Evolutionary conservation across 2,797 vertebrate species (phyloP).

Genomic region (Chrysocyon brachyurus): DNA sequence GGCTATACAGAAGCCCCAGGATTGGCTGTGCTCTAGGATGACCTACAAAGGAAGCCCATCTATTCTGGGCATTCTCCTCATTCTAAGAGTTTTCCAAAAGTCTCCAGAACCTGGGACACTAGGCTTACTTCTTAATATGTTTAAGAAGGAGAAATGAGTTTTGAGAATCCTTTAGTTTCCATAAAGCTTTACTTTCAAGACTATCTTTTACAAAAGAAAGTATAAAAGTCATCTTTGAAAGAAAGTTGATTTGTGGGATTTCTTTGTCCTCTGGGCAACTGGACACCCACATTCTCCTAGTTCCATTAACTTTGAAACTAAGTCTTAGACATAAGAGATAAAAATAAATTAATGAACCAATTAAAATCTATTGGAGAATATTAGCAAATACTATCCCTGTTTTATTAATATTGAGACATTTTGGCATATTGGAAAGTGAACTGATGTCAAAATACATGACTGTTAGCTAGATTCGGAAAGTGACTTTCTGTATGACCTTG

Average conservation of each 20-base stretch:
- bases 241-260: conserved; percentile 22
- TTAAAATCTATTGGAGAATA: conserved; percentile 53
- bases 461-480: conserved; percentile 40
- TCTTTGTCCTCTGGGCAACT: not conserved
- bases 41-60: not conserved
- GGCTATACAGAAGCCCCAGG: not conserved
- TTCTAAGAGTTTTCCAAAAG: not conserved
- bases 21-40: not conserved
- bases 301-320: conserved; percentile 46
- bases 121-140: not conserved
- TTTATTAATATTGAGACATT: conserved; percentile 26
- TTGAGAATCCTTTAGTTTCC: not conserved
- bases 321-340: not conserved
- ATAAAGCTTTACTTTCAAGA: conserved; percentile 6
- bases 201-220: not conserved
- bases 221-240: not conserved
- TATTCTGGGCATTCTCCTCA: not conserved
- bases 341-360: conserved; percentile 45
- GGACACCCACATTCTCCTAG: not conserved
- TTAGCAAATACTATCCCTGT: not conserved
- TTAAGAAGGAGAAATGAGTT: conserved; percentile 17
- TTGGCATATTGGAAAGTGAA: conserved; percentile 46
- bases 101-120: not conserved
- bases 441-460: conserved; percentile 63
- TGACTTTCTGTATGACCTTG: conserved; percentile 78